These are phyloP conservation scores for Elysia crispata DNA, from an alignment of 2,888 invertebrate species.

Conservation along the genomic window DNA sequence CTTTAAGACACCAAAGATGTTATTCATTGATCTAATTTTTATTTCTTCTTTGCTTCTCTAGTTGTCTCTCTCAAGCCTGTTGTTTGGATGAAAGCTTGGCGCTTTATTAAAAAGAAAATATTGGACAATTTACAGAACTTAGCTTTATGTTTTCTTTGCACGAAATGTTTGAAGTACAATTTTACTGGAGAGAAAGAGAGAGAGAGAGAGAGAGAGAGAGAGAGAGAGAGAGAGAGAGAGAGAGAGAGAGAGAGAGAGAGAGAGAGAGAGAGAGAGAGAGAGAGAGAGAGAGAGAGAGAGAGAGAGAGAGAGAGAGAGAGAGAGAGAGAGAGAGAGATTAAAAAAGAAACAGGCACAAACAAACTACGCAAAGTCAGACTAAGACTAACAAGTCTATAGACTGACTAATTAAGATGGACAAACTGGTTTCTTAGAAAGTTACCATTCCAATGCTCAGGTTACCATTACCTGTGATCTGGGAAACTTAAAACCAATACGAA, in stretches of 20 bases:
- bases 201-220: slow-evolving; percentile 16
- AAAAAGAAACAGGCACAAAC: neutral
- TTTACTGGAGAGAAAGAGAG: neutral
- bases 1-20: too few species aligned
- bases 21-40: neutral
- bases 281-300: slow-evolving; percentile 5
- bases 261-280: slow-evolving; percentile 21
- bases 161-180: too few species aligned
- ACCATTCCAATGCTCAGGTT: too few species aligned
- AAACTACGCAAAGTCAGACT: too few species aligned
- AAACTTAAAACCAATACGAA: too few species aligned
- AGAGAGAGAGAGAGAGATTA: neutral
- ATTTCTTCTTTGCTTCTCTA: neutral
- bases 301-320: neutral
- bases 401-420: too few species aligned
- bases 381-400: too few species aligned
- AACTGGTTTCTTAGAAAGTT: too few species aligned
- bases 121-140: neutral
- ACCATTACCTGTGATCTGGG: too few species aligned
- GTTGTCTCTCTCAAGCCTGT: slow-evolving; percentile 1
- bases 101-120: neutral
- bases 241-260: slow-evolving; percentile 12
- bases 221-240: slow-evolving; percentile 24
- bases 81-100: neutral
- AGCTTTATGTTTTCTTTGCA: neutral